phyloP scores from a whole-genome alignment of 2,888 invertebrate species.

The Pristionchus exspectatus region DNA sequence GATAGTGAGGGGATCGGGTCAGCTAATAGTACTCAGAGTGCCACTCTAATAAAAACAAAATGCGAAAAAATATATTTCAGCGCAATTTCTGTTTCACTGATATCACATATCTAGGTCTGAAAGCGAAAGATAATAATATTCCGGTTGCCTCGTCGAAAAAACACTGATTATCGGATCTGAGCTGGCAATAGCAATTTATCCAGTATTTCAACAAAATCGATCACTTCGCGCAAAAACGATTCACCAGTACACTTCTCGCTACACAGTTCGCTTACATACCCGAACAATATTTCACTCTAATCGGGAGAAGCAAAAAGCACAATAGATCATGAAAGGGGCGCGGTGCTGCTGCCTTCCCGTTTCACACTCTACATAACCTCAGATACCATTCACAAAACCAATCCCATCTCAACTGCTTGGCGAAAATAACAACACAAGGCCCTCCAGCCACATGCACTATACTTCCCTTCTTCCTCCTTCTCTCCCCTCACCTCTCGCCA shows the following conservation, averaged over 20 bases:
- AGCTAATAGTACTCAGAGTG: neutral
- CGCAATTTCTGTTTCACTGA: too few relatives aligned
- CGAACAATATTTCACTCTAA: too few relatives aligned
- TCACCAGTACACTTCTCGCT: neutral
- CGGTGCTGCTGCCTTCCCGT: neutral
- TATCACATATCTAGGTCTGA: too few relatives aligned
- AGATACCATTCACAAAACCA: neutral
- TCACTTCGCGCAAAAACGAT: neutral
- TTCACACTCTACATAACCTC: neutral
- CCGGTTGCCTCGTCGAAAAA: too few relatives aligned
- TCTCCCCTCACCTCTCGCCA: neutral
- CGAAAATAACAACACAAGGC: neutral
- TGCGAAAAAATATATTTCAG: too few relatives aligned
- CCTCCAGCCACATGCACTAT: slow-evolving; percentile 5
- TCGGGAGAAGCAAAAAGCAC: too few relatives aligned
- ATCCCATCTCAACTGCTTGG: neutral
- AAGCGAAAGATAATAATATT: too few relatives aligned
- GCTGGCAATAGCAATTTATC: too few relatives aligned
- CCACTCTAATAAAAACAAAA: neutral
- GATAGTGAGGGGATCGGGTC: neutral
- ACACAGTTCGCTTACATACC: neutral
- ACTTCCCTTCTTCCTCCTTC: neutral
- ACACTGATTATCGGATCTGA: too few relatives aligned
- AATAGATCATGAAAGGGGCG: too few relatives aligned
- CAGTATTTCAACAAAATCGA: too few relatives aligned